A percentile compares a stretch with the other conserved stretches of the same genome.
phyloP scores from a whole-genome alignment of 1,140 invertebrate species.

The Aethina tumida region DNA sequence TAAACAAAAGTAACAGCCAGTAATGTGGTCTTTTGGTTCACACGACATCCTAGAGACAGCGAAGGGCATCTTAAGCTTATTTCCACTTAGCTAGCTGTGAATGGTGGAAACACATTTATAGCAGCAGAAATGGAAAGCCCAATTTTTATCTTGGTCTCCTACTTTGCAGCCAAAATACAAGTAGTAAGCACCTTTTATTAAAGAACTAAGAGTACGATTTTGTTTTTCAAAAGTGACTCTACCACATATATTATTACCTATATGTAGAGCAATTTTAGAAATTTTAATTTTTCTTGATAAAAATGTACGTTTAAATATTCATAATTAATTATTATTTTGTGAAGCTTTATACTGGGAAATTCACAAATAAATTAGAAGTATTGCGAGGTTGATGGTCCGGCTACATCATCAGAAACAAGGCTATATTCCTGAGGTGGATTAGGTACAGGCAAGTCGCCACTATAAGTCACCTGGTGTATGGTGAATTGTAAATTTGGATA shows the following conservation, averaged over 20 bases:
- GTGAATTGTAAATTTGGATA: conserved; percentile 4
- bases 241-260: too few relatives aligned
- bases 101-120: neutral
- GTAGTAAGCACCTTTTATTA: too few relatives aligned
- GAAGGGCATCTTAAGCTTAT: neutral
- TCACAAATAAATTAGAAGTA: too few relatives aligned
- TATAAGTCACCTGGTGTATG: conserved; percentile 1
- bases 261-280: too few relatives aligned
- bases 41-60: neutral
- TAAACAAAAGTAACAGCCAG: conserved; percentile 2
- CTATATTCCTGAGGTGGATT: neutral
- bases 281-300: too few relatives aligned
- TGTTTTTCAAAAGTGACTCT: too few relatives aligned
- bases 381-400: too few relatives aligned
- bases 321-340: too few relatives aligned
- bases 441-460: neutral
- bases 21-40: conserved; percentile 2
- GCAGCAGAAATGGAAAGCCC: too few relatives aligned
- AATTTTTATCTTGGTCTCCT: conserved; percentile 1
- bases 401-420: neutral
- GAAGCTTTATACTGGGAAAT: too few relatives aligned
- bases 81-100: neutral
- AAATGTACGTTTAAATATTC: too few relatives aligned
- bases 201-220: too few relatives aligned
- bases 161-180: conserved; percentile 1